phyloP scores from a whole-genome alignment of 2,113 vertebrate species.

The Polypterus bichir region DNA sequence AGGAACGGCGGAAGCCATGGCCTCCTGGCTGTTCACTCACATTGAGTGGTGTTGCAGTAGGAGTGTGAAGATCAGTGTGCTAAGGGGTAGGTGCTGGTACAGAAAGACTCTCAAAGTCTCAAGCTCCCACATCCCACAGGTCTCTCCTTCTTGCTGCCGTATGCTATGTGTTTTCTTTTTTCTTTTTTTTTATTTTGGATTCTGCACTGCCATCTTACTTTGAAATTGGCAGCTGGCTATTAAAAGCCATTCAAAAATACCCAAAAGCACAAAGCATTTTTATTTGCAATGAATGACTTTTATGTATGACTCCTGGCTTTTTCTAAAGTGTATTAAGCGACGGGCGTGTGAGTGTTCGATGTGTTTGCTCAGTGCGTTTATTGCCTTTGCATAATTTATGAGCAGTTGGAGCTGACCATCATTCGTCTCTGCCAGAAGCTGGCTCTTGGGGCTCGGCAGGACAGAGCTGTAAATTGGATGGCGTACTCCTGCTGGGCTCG shows the following conservation, averaged over 20 bases:
- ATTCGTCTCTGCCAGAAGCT: slow-evolving; percentile 72
- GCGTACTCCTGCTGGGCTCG: slow-evolving; percentile 66
- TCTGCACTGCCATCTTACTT: no score
- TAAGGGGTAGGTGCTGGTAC: no score
- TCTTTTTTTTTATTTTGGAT: no score
- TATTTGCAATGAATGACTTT: slow-evolving; percentile 40
- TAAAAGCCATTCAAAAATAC: neutral
- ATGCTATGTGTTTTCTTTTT: no score
- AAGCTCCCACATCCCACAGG: no score
- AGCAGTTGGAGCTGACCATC: slow-evolving; percentile 72
- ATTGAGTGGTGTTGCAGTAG: no score
- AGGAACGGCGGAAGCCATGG: no score
- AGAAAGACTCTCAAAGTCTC: no score
- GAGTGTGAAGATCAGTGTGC: no score
- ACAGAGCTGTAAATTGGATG: slow-evolving; percentile 89
- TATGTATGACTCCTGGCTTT: slow-evolving; percentile 38
- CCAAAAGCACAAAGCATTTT: slow-evolving; percentile 24
- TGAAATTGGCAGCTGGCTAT: neutral
- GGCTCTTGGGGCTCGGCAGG: slow-evolving; percentile 67
- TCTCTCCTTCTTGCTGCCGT: no score
- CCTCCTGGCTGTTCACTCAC: no score
- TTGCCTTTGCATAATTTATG: slow-evolving; percentile 94
- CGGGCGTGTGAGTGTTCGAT: slow-evolving; percentile 41
- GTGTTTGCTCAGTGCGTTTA: slow-evolving; percentile 80
- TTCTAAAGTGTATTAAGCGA: slow-evolving; percentile 39